These are phyloP conservation scores for Gouania willdenowi DNA, from an alignment of 2,797 vertebrate genomes.

Conservation along the genomic window DNA sequence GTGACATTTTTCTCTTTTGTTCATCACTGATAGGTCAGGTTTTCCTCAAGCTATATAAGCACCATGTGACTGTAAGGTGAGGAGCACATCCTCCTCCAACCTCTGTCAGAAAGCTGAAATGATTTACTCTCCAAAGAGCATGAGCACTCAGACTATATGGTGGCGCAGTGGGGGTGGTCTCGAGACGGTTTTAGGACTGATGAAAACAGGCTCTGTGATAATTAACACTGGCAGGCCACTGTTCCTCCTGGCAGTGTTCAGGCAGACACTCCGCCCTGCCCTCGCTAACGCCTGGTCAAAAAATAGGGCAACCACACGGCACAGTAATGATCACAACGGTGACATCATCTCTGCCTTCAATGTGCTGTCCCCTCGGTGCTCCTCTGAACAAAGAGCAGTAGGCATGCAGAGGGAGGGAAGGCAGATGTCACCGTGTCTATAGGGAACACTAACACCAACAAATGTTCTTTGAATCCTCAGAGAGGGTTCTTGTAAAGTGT, in stretches of 20 bases:
- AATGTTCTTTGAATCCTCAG: slow-evolving; percentile 57
- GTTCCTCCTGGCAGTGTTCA: slow-evolving; percentile 67
- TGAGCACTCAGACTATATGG: slow-evolving; percentile 24
- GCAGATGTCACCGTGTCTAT: slow-evolving; percentile 76
- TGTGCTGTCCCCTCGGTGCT: slow-evolving; percentile 63
- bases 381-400: slow-evolving; percentile 74
- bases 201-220: slow-evolving; percentile 66
- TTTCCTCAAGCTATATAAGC: too few relatives aligned
- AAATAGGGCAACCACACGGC: slow-evolving; percentile 75
- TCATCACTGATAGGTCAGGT: too few relatives aligned
- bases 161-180: slow-evolving; percentile 48
- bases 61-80: too few relatives aligned
- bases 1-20: too few relatives aligned
- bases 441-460: slow-evolving; percentile 70
- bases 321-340: slow-evolving; percentile 75
- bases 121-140: slow-evolving; percentile 18
- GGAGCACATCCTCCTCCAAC: not conserved
- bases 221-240: slow-evolving; percentile 77
- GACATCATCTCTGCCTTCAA: slow-evolving; percentile 72
- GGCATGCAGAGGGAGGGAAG: slow-evolving; percentile 62
- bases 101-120: not conserved
- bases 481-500: slow-evolving; percentile 41
- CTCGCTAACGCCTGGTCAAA: slow-evolving; percentile 76
- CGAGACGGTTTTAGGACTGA: slow-evolving; percentile 55
- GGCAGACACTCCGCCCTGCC: slow-evolving; percentile 68